phyloP scores from a whole-genome alignment of 2,113 vertebrate genomes.

The Hippolais icterina region DNA sequence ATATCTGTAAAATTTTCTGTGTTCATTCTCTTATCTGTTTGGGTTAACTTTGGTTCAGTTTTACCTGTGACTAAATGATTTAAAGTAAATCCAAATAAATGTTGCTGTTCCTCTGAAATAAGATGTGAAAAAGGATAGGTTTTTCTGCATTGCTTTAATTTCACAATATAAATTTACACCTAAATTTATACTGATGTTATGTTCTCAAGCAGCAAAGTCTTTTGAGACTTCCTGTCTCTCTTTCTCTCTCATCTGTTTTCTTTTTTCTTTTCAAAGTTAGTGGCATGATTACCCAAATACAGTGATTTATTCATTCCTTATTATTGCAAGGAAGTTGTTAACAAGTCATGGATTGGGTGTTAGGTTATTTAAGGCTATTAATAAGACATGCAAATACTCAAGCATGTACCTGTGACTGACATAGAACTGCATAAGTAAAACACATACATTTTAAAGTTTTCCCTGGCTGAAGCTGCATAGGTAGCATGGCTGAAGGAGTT shows the following conservation, averaged over 20 bases:
- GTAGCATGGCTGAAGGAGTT: neutral
- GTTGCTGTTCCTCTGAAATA: neutral
- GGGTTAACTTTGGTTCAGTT: neutral
- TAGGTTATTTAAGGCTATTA: conserved; percentile 60
- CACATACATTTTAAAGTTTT: neutral
- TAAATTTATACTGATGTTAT: neutral
- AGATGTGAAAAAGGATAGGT: neutral
- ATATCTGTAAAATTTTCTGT: neutral
- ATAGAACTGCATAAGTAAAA: neutral
- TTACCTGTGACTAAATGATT: neutral
- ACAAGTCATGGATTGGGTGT: conserved; percentile 51
- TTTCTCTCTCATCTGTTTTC: conserved; percentile 3
- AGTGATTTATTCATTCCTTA: conserved; percentile 54
- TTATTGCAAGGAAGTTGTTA: conserved; percentile 63
- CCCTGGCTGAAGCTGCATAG: neutral
- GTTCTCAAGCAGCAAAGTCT: neutral
- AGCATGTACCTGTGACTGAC: neutral
- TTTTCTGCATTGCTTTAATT: neutral
- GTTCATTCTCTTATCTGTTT: neutral
- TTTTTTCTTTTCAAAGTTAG: conserved; percentile 23
- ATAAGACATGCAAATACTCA: conserved; percentile 13
- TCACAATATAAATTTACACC: neutral
- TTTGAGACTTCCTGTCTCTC: neutral
- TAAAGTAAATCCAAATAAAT: neutral
- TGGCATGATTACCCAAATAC: neutral